Conservation (phyloP, 2,797 vertebrate genomes). For the Aphelocoma californica region DNA sequence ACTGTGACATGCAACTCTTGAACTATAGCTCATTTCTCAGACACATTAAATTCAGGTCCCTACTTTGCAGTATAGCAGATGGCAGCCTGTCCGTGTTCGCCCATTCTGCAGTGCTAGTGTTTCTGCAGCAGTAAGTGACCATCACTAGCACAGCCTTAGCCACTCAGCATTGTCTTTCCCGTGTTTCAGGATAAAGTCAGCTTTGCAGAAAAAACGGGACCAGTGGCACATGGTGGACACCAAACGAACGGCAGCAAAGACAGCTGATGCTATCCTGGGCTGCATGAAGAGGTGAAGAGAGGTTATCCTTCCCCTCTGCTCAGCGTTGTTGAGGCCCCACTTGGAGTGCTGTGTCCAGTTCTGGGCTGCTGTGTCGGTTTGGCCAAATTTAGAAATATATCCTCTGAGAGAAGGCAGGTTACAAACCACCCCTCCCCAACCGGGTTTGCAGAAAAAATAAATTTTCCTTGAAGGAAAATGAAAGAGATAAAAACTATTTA, state of each 20-base stretch:
- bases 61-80: not conserved
- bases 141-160: not conserved
- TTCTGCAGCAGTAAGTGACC: not conserved
- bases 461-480: too few relatives aligned
- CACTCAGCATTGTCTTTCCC: not conserved
- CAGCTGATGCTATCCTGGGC: not conserved
- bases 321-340: not conserved
- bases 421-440: too few relatives aligned
- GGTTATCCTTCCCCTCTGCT: not conserved
- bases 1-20: not conserved
- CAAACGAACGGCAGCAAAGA: not conserved
- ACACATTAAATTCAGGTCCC: not conserved
- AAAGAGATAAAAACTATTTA: too few relatives aligned
- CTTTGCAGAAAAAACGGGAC: not conserved
- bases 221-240: not conserved
- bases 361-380: not conserved
- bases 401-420: too few relatives aligned
- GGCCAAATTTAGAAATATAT: too few relatives aligned
- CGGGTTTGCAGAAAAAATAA: too few relatives aligned
- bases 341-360: not conserved
- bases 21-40: not conserved
- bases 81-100: not conserved
- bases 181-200: not conserved
- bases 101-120: rapidly evolving
- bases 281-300: not conserved